Percentiles rank a stretch among this genome's conserved stretches.
Evolutionary conservation across 2,113 vertebrate genomes (phyloP).

Genomic region (Zapus hudsonius): DNA sequence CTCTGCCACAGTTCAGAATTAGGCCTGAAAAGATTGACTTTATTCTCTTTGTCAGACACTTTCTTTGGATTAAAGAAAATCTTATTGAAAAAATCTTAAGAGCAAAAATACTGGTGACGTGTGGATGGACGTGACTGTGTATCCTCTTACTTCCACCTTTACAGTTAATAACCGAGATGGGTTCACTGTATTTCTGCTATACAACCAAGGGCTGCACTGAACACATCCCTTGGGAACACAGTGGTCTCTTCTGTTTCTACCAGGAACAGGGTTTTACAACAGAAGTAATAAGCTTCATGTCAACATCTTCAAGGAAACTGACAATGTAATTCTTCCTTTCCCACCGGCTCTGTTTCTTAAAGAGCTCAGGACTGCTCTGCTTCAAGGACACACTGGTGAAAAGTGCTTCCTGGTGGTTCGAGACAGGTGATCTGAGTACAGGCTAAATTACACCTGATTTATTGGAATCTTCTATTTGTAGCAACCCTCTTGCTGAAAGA

Average conservation of each 20-base stretch:
- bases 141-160: not conserved
- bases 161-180: slow-evolving; percentile 52
- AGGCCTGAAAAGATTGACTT: not conserved
- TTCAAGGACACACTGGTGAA: slow-evolving; percentile 51
- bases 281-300: slow-evolving; percentile 77
- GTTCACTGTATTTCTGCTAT: slow-evolving; percentile 45
- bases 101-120: accelerated
- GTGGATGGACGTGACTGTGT: accelerated
- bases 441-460: slow-evolving; percentile 55
- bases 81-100: not conserved
- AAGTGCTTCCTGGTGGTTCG: slow-evolving; percentile 51
- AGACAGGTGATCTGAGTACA: slow-evolving; percentile 43
- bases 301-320: slow-evolving; percentile 70
- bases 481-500: slow-evolving; percentile 47
- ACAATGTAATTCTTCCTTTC: slow-evolving; percentile 70
- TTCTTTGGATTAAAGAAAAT: slow-evolving; percentile 50
- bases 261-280: slow-evolving; percentile 73
- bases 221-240: slow-evolving; percentile 26
- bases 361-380: slow-evolving; percentile 57
- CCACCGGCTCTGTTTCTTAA: slow-evolving; percentile 58
- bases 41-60: not conserved
- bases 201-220: slow-evolving; percentile 54
- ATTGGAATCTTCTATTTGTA: slow-evolving; percentile 51
- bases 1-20: slow-evolving; percentile 1
- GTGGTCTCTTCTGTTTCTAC: slow-evolving; percentile 69